phyloP scores from a whole-genome alignment of 2,113 vertebrate genomes.

The Lophotis ruficrista region DNA sequence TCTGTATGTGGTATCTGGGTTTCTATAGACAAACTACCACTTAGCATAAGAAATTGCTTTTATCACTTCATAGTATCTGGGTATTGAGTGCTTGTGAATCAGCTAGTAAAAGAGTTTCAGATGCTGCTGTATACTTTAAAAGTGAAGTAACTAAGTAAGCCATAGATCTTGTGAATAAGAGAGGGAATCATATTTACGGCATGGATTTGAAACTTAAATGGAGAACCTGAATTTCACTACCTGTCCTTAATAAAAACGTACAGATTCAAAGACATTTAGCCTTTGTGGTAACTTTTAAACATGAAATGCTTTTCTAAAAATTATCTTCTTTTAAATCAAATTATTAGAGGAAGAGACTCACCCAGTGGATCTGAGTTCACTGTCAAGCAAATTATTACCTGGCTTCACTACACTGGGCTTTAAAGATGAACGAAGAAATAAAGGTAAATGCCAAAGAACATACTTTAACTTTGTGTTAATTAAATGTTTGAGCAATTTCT shows the following conservation, averaged over 20 bases:
- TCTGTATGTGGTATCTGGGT: neutral
- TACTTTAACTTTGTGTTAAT: neutral
- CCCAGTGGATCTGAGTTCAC: constrained; percentile 91
- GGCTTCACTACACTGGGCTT: constrained; percentile 93
- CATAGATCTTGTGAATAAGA: neutral
- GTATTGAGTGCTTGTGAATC: neutral
- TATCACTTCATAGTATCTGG: neutral
- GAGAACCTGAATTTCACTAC: neutral
- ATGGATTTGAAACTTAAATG: neutral
- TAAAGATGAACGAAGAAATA: constrained; percentile 94
- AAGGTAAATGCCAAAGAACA: constrained; percentile 74
- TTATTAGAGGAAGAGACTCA: constrained; percentile 91
- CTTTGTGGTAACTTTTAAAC: neutral
- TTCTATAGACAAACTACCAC: neutral
- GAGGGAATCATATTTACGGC: neutral
- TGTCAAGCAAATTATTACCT: constrained; percentile 93
- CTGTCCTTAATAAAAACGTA: neutral
- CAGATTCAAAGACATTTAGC: neutral
- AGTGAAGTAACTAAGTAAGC: neutral
- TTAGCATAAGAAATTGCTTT: neutral
- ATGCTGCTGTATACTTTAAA: neutral
- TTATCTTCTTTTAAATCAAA: neutral
- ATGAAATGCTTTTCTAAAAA: neutral
- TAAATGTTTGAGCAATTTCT: neutral
- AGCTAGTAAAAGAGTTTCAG: neutral